These are phyloP conservation scores for Peromyscus nudipes DNA, from an alignment of 2,797 vertebrate genomes.

Conservation along the genomic window DNA sequence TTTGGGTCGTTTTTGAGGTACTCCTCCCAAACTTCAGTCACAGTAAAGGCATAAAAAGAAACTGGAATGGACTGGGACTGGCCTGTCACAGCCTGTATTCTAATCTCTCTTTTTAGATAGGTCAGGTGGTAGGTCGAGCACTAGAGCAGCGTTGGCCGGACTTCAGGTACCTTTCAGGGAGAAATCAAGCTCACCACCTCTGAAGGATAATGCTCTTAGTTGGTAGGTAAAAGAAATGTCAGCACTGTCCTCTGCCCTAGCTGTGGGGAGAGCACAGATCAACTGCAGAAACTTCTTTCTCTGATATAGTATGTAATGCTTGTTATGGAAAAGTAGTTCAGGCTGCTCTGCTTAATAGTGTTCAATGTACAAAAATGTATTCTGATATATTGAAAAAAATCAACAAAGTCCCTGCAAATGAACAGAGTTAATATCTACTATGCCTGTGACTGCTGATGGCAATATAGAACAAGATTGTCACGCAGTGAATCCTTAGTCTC, in stretches of 20 bases:
- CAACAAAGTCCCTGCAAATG: slow-evolving; percentile 25
- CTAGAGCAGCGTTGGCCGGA: slow-evolving; percentile 45
- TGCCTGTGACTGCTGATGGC: not conserved
- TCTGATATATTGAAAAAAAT: not conserved
- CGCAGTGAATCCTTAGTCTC: not conserved
- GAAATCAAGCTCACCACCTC: slow-evolving; percentile 66
- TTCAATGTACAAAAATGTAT: slow-evolving; percentile 7
- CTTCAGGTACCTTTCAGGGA: slow-evolving; percentile 73
- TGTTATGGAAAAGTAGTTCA: slow-evolving; percentile 38
- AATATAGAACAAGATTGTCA: not conserved
- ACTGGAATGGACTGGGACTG: not conserved
- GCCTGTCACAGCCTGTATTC: slow-evolving; percentile 9
- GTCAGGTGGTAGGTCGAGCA: slow-evolving; percentile 25
- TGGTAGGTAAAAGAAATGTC: slow-evolving; percentile 26
- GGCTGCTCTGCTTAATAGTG: slow-evolving; percentile 33
- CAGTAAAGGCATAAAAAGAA: not conserved
- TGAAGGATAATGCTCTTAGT: slow-evolving; percentile 43
- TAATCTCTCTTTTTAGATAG: slow-evolving; percentile 50
- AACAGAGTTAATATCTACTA: slow-evolving; percentile 13
- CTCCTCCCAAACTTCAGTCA: slow-evolving; percentile 25
- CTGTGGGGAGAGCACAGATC: slow-evolving; percentile 33
- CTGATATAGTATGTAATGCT: not conserved
- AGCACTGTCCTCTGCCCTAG: not conserved
- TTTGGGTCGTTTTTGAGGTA: not conserved
- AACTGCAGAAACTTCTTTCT: not conserved